phyloP scores from a whole-genome alignment of 1,140 invertebrate species.

The Theocolax elegans region DNA sequence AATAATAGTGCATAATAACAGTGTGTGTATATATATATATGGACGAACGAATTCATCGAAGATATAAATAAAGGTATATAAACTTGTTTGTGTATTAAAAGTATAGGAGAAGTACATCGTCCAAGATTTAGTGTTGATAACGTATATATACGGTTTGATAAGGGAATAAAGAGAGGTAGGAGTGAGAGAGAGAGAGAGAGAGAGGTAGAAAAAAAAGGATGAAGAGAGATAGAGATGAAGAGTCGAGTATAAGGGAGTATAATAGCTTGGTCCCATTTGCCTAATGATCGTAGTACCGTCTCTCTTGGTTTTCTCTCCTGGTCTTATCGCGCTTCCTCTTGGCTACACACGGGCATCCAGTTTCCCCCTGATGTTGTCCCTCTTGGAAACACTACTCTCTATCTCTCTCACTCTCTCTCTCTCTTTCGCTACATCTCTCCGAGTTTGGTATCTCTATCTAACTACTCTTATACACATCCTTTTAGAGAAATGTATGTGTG shows the following conservation, averaged over 20 bases:
- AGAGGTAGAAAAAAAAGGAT: background rate
- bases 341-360: constrained; percentile 54
- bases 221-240: no score
- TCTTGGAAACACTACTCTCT: constrained; percentile 12
- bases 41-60: no score
- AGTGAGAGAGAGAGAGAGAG: constrained; percentile 6
- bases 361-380: constrained; percentile 27
- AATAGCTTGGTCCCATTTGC: constrained; percentile 60
- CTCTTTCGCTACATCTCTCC: no score
- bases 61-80: no score
- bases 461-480: background rate
- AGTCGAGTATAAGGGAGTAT: constrained; percentile 28
- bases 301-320: constrained; percentile 42
- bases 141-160: no score
- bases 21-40: no score
- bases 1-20: no score
- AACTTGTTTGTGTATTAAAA: no score
- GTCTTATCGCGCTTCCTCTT: constrained; percentile 66
- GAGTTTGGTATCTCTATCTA: no score
- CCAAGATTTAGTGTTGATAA: no score
- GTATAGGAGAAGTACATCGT: no score
- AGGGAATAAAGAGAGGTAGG: background rate
- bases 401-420: background rate
- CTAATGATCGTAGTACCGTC: constrained; percentile 57
- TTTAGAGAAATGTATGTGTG: background rate